Base-by-base conservation (phyloP, 2,888 invertebrate species). In the Caenorhabditis auriculariae region DNA sequence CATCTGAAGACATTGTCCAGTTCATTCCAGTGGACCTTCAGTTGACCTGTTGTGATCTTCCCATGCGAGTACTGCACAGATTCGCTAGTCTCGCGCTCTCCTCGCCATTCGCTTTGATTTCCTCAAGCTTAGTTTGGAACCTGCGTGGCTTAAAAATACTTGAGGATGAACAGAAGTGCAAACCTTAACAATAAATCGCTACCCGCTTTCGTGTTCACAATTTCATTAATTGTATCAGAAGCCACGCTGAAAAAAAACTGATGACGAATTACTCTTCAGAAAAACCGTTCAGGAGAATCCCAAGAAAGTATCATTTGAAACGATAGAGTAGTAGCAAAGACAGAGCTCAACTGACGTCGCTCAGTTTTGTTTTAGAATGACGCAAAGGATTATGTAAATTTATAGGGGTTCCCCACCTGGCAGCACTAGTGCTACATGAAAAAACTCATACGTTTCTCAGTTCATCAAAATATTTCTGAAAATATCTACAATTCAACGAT, bases 11-110 rank as follows among this genome's bases (percentile, higher is more conserved):
- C n/a, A 19, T 12, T 4, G 15, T 27, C 2, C 6, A 29, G 35
- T 19, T 43, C 19, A 21, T 21, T 27, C 17, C 27, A 29, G 4
- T 12, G 9, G n/a, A 19, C 19, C 23, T 38, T 38, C 7, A 21
- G 24, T 5, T 23, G 23, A 60, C 60, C 53, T 62, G 69, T 38
- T 69, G 69, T 23, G 61, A 57, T 48, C 70, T 35, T 21, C 72
- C 72, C 65, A 70, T 64, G 49, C 72, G 55, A 6, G 72, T 72
- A 27, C 65, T 64, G 51, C 69, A 70, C 9, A 72, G 49, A 58
- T 72, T 68, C 5, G 72, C 72, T 19, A 70, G 37, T 24, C 70
- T 56, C 7, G 58, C 65, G 19, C 65, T 62, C 52, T 69, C 68
- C 6, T 64, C 66, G 17, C 66, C 57, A 17, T 45, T 60, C 17